Evolutionary conservation across 2,113 vertebrate species (phyloP), one percentile per base, ranked within the genome.

Genomic region (Natator depressus): DNA sequence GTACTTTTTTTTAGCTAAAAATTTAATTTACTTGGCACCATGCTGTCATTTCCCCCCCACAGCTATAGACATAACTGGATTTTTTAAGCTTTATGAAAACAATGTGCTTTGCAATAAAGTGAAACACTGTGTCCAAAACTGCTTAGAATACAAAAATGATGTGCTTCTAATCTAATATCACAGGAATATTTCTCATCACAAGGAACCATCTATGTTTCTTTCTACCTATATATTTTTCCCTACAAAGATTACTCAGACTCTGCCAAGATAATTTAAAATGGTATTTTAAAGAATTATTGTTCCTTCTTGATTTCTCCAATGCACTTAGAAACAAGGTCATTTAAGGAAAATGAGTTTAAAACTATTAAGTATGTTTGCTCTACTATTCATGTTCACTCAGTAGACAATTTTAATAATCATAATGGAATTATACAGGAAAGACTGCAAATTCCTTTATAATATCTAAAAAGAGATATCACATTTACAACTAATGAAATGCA

Each of bases 11-110:
- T 91, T 83, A 94, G 93, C 88, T 93, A 94, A 97, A 96, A 98
- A 96, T 92, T 80, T 78, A 95, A 96, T 96, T 97, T 96, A 86
- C 90, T 91, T 84, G 82, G 96, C 93, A 97, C 81, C 88, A 94
- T 89, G 91, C 88, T 97, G 97, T 91, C 90, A 94, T 96, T 95
- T 91, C 62, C 54, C 31, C 92, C 91, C 96, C 89, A 86, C 38
- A 96, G 95, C 31, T 96, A 96, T 85, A 96, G 91, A 85, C 86
- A 94, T 97, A 98, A 98, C 96, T 97, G 91, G 88, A 96, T 97
- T 98, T 98, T 98, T 97, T 97, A 96, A 96, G 87, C 87, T 82
- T 95, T 92, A 57, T 65, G 84, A 80, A 79, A 85, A 95, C 96
- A 96, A 84, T 93, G 89, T 29, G 38, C 72, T 95, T 97, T 97